Evolutionary conservation across 2,113 vertebrate genomes (phyloP).

Genomic region (Rhabdornis inornatus): DNA sequence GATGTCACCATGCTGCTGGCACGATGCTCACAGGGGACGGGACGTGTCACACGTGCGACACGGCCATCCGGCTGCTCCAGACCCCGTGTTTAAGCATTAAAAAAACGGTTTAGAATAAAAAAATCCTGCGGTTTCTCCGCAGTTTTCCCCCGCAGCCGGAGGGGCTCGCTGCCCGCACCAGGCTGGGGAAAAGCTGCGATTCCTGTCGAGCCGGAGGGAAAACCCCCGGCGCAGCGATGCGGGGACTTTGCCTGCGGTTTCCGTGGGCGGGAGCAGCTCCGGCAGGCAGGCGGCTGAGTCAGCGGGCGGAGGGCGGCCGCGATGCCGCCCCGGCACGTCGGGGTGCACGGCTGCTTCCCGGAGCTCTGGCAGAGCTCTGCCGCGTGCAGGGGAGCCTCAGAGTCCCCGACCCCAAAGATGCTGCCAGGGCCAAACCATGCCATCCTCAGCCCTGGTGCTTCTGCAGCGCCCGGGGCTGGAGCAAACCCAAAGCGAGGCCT

Average conservation of each 20-base stretch:
- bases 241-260: slow-evolving; percentile 37
- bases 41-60: rapidly evolving
- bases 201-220: not conserved
- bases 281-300: slow-evolving; percentile 29
- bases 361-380: not conserved
- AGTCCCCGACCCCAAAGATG: not conserved
- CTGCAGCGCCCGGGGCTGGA: not conserved
- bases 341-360: not conserved
- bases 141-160: not conserved
- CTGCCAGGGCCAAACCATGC: not conserved
- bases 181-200: not conserved
- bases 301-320: not conserved
- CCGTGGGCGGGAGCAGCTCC: not conserved
- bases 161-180: not conserved
- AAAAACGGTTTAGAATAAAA: not conserved
- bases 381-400: rapidly evolving
- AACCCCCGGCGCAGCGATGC: not conserved
- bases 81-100: rapidly evolving
- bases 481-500: not conserved
- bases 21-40: not conserved
- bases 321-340: not conserved
- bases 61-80: not conserved
- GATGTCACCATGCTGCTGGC: not conserved
- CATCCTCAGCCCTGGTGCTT: not conserved
- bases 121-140: rapidly evolving